phyloP scores from a whole-genome alignment of 2,797 vertebrate species.

The Emys orbicularis region DNA sequence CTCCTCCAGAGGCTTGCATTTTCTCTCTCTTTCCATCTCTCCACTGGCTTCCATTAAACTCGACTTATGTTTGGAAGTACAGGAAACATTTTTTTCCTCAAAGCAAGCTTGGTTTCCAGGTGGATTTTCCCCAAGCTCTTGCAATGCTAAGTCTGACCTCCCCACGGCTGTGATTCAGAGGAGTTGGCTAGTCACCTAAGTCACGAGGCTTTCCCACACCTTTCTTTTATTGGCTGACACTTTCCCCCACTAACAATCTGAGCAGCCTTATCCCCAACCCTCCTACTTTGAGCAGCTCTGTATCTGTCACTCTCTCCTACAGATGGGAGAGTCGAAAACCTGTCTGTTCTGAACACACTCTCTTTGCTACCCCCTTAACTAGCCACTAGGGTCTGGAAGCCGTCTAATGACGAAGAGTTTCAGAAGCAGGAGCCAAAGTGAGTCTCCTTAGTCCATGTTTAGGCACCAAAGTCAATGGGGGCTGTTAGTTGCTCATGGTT shows the following conservation, averaged over 20 bases:
- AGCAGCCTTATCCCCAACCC: background rate
- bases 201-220: background rate
- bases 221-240: background rate
- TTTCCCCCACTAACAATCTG: background rate
- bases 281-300: background rate
- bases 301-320: background rate
- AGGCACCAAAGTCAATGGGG: background rate
- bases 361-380: background rate
- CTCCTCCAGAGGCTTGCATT: background rate
- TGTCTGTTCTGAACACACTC: rapidly evolving
- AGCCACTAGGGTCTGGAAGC: background rate
- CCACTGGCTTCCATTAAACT: background rate
- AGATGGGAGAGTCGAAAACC: background rate
- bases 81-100: background rate
- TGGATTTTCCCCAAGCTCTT: conserved; percentile 29
- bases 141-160: conserved; percentile 24
- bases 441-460: background rate
- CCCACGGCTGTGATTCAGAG: conserved; percentile 24
- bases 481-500: background rate
- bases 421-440: background rate
- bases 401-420: background rate
- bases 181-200: background rate
- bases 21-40: background rate
- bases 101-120: conserved; percentile 21
- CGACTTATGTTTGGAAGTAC: background rate